Evolutionary conservation across 1,140 invertebrate species (phyloP).

Genomic region (Nasonia longicornis): DNA sequence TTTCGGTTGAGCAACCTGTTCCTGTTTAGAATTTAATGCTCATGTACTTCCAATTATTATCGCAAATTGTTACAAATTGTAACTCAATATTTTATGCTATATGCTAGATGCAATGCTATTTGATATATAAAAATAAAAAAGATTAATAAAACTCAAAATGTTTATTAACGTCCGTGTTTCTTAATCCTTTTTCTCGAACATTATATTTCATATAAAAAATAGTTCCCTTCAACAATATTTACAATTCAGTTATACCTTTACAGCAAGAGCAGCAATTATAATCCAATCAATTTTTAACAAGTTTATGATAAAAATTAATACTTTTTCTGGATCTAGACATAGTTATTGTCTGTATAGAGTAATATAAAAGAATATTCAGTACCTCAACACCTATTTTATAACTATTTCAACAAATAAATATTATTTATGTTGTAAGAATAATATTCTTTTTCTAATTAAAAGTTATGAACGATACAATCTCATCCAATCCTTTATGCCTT

Average conservation of each 20-base stretch:
- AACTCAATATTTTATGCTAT: slow-evolving; percentile 41
- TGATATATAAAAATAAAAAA: slow-evolving; percentile 43
- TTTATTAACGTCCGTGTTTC: slow-evolving; percentile 5
- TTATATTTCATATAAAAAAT: slow-evolving; percentile 19
- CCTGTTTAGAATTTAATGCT: slow-evolving; percentile 37
- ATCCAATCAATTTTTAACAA: not conserved
- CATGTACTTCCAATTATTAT: slow-evolving; percentile 20
- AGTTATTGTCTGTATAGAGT: not conserved
- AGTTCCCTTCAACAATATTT: slow-evolving; percentile 27
- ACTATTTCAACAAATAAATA: not conserved
- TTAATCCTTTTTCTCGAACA: not conserved
- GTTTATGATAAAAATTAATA: too few species aligned
- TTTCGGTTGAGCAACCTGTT: slow-evolving; percentile 14
- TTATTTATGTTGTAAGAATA: not conserved
- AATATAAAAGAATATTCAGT: not conserved
- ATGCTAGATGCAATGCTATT: slow-evolving; percentile 42
- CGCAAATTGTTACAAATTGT: slow-evolving; percentile 40
- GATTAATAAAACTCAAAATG: slow-evolving; percentile 13
- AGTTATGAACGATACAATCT: not conserved
- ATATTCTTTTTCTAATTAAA: not conserved
- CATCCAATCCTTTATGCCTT: not conserved
- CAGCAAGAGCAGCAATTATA: not conserved
- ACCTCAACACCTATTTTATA: not conserved
- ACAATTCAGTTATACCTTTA: slow-evolving; percentile 4
- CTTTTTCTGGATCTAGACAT: not conserved